phyloP scores from a whole-genome alignment of 2,888 invertebrate genomes.

The Papilio demoleus region DNA sequence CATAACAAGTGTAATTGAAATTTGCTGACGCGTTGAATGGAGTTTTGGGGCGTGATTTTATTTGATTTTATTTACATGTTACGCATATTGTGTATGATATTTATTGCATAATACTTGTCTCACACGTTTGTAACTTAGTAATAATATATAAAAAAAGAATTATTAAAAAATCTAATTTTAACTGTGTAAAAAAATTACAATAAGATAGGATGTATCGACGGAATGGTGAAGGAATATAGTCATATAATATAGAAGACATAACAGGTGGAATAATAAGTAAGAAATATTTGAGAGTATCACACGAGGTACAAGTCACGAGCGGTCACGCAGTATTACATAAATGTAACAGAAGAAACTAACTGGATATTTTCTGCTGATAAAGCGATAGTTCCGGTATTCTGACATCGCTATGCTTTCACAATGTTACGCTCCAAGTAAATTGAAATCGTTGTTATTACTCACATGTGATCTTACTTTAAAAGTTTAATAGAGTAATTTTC shows the following conservation, averaged over 20 bases:
- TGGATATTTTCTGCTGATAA: slow-evolving; percentile 14
- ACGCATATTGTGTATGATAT: not conserved
- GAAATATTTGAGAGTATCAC: not conserved
- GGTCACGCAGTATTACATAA: slow-evolving; percentile 12
- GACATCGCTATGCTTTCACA: slow-evolving; percentile 7
- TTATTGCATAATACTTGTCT: no score
- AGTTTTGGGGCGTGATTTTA: slow-evolving; percentile 3
- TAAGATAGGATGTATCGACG: no score
- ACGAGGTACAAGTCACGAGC: not conserved
- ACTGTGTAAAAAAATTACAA: no score
- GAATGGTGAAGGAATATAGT: no score
- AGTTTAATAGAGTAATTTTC: not conserved
- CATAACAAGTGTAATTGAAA: slow-evolving; percentile 28
- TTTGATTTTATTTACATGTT: slow-evolving; percentile 23
- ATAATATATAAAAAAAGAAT: no score
- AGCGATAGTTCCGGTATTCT: slow-evolving; percentile 22
- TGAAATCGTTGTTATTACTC: slow-evolving; percentile 1
- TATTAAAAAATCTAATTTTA: no score
- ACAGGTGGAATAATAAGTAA: not conserved
- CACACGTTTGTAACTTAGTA: no score
- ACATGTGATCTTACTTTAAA: not conserved
- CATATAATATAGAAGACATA: no score
- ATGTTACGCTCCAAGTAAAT: slow-evolving; percentile 23
- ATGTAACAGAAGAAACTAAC: slow-evolving; percentile 9
- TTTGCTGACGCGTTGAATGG: slow-evolving; percentile 32